Percentiles rank a stretch among this genome's conserved stretches.
These are phyloP conservation scores for Amblyjoppa proteus DNA, from an alignment of 2,888 invertebrate species.

Conservation along the genomic window DNA sequence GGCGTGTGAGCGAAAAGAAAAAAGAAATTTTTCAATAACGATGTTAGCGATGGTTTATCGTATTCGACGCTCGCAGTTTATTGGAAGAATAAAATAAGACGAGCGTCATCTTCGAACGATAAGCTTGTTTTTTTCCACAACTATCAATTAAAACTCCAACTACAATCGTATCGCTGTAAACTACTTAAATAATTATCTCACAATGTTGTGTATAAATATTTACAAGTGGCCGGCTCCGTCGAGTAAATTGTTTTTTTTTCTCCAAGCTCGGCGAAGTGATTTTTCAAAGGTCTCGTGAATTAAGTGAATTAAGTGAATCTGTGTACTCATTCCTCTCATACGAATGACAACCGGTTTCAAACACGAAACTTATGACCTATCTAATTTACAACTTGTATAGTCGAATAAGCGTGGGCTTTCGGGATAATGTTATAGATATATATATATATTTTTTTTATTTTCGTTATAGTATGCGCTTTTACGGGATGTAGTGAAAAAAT, in stretches of 20 bases:
- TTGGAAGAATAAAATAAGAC: constrained; percentile 11
- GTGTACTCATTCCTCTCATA: not conserved
- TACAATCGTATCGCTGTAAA: constrained; percentile 45
- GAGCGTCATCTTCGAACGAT: constrained; percentile 12
- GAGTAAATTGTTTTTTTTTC: constrained; percentile 14
- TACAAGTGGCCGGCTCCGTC: constrained; percentile 53
- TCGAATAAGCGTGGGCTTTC: constrained; percentile 66
- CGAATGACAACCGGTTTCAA: constrained; percentile 30
- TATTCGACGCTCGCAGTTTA: not conserved
- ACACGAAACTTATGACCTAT: constrained; percentile 32
- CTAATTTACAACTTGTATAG: constrained; percentile 45
- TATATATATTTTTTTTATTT: constrained; percentile 28
- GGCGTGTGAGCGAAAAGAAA: constrained; percentile 17
- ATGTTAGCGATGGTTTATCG: constrained; percentile 37
- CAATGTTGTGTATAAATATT: constrained; percentile 65
- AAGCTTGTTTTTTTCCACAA: constrained; percentile 1
- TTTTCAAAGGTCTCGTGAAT: constrained; percentile 51
- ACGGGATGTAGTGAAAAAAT: constrained; percentile 69
- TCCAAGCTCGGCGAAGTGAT: constrained; percentile 28
- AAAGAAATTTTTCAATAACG: not conserved
- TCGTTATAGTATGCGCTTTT: constrained; percentile 27
- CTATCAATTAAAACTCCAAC: constrained; percentile 49
- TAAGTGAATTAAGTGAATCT: constrained; percentile 37
- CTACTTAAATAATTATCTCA: constrained; percentile 66
- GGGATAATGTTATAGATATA: constrained; percentile 26